These are phyloP conservation scores for Cerceris rybyensis DNA, from an alignment of 2,888 invertebrate species.

Conservation along the genomic window DNA sequence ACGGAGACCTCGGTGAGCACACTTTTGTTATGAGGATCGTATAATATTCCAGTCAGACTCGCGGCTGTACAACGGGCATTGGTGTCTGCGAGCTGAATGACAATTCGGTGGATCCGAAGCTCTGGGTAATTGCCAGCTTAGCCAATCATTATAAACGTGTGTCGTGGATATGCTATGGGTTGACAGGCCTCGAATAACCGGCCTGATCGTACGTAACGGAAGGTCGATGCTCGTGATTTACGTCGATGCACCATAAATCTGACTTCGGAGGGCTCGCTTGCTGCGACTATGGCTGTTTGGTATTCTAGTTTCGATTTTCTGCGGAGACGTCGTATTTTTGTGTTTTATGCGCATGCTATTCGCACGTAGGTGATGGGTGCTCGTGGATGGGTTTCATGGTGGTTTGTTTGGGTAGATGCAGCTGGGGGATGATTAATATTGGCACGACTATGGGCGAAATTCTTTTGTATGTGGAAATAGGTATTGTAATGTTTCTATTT, in stretches of 20 bases:
- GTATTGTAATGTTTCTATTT: too few relatives aligned
- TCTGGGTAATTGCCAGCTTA: conserved; percentile 81
- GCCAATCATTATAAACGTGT: conserved; percentile 76
- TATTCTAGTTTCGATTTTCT: conserved; percentile 1
- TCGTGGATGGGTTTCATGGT: too few relatives aligned
- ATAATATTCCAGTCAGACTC: conserved; percentile 79
- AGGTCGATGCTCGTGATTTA: conserved; percentile 51
- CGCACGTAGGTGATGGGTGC: too few relatives aligned
- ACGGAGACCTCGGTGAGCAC: conserved; percentile 56
- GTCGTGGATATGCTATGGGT: conserved; percentile 49
- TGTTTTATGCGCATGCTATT: too few relatives aligned
- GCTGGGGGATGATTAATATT: too few relatives aligned
- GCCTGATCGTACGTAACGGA: conserved; percentile 33
- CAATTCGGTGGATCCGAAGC: conserved; percentile 73
- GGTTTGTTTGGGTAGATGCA: too few relatives aligned
- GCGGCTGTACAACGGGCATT: conserved; percentile 79
- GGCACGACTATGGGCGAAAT: background rate
- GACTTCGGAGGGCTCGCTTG: background rate
- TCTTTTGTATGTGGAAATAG: background rate
- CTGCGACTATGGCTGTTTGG: background rate
- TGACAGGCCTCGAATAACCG: conserved; percentile 57
- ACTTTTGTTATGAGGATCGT: conserved; percentile 79
- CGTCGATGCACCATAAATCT: conserved; percentile 40
- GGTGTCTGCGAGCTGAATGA: conserved; percentile 76
- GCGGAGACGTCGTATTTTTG: background rate